These are phyloP conservation scores for Alexandromys fortis DNA, from an alignment of 2,113 vertebrate species.

Conservation along the genomic window DNA sequence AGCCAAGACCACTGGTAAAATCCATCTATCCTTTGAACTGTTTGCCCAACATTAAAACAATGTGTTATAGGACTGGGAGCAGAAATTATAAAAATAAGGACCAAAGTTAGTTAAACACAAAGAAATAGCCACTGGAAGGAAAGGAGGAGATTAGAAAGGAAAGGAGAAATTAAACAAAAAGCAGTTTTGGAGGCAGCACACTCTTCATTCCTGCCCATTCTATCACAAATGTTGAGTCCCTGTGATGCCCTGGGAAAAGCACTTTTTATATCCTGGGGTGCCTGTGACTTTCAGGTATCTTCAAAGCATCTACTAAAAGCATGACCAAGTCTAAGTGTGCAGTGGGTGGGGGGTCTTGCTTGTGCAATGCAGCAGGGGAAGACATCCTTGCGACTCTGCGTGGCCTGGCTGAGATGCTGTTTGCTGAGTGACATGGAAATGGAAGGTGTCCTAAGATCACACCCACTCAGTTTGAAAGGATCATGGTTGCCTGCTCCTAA, in stretches of 20 bases:
- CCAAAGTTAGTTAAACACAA: background rate
- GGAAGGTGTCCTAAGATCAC: background rate
- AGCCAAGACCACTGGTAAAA: accelerated
- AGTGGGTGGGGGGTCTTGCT: accelerated
- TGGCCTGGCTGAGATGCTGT: background rate
- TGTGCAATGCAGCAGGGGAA: accelerated
- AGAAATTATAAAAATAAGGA: background rate
- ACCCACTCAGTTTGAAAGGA: background rate
- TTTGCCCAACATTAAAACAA: background rate
- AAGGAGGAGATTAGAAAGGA: background rate
- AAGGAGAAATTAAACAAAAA: background rate
- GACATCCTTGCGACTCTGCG: background rate
- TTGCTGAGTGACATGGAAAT: background rate
- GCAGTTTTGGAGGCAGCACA: background rate
- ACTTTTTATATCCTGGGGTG: background rate
- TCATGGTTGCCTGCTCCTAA: background rate
- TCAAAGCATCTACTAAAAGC: background rate
- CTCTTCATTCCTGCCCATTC: background rate
- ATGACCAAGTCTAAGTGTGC: background rate
- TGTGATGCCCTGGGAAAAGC: background rate
- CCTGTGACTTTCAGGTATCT: background rate
- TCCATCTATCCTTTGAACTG: background rate
- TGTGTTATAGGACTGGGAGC: background rate
- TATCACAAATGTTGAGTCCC: background rate
- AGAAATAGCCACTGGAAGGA: background rate